Conservation (phyloP, 2,797 vertebrate species). For the Nothura maculosa region DNA sequence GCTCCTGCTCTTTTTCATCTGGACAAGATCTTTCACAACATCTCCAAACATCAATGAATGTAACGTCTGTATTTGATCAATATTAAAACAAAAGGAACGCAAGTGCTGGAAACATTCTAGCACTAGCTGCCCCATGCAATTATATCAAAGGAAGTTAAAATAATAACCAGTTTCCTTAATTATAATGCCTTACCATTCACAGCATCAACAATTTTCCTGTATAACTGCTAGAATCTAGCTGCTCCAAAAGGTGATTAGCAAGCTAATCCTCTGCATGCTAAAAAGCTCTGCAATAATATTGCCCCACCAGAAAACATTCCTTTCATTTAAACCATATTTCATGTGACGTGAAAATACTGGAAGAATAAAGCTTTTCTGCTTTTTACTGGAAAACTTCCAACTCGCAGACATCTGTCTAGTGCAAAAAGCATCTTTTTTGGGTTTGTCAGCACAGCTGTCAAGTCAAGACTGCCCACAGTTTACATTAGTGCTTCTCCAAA, state of each 20-base stretch:
- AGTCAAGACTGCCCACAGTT: slow-evolving; percentile 61
- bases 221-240: slow-evolving; percentile 64
- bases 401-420: slow-evolving; percentile 62
- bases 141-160: slow-evolving; percentile 28
- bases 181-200: neutral
- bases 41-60: neutral
- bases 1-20: neutral
- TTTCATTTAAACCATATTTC: slow-evolving; percentile 64
- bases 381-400: slow-evolving; percentile 61
- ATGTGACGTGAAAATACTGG: slow-evolving; percentile 61
- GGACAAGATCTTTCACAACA: neutral
- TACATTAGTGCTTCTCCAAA: slow-evolving; percentile 38
- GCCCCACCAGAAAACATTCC: slow-evolving; percentile 59
- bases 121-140: slow-evolving; percentile 14
- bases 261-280: slow-evolving; percentile 61
- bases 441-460: slow-evolving; percentile 74
- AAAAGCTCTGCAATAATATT: slow-evolving; percentile 59
- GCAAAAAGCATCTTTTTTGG: slow-evolving; percentile 61
- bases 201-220: slow-evolving; percentile 47
- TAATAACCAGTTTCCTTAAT: slow-evolving; percentile 49
- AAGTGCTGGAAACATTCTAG: slow-evolving; percentile 32
- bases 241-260: slow-evolving; percentile 59
- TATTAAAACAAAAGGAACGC: neutral
- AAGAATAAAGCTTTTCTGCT: slow-evolving; percentile 67
- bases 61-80: neutral